Base-by-base conservation (phyloP, 2,888 invertebrate species). In the Odontocerum albicorne region DNA sequence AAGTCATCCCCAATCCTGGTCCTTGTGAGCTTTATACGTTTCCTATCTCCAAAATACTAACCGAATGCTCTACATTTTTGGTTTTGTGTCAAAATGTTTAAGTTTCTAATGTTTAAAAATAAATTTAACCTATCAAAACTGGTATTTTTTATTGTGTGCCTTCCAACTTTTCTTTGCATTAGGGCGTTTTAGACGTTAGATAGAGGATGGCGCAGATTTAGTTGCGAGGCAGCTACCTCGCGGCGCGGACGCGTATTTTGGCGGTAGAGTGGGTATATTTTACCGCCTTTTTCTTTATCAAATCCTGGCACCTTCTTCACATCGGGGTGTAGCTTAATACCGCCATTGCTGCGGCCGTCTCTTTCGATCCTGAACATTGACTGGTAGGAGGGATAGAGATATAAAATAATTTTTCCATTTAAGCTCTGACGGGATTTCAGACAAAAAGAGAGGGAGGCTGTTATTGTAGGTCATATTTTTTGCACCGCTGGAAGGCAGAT, bases 191-290 rank as follows among this genome's bases (percentile, higher is more conserved):
- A 10, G 27, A 27, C 27, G 10, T 4, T 27, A 27, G 27, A 27
- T 27, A 27, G 27, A 27, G 27, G 27, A 27, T 27, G 27, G 27
- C 27, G 73, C 72, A 75, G 77, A 76, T 76, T 77, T 74, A 77
- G 76, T 77, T 71, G 72, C 72, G 68, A 69, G 70, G 72, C 74
- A 72, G 72, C 69, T 71, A 69, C 70, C 70, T 65, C 64, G 68
- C 71, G 66, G 64, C 68, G 69, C 72, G 73, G 72, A 50, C 51
- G 56, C 51, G 46, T 45, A 35, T 45, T 36, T 39, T 19, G 6
- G 21, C 21, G 44, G 38, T 22, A 31, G 35, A 35, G 17, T 17
- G n/a, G 19, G 15, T 12, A 15, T 7, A 27, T 20, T 46, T 52
- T 52, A 44, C 49, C 38, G 49, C 40, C 32, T 16, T 17, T 47